phyloP scores from a whole-genome alignment of 2,113 vertebrate species.

The Pluvialis apricaria region DNA sequence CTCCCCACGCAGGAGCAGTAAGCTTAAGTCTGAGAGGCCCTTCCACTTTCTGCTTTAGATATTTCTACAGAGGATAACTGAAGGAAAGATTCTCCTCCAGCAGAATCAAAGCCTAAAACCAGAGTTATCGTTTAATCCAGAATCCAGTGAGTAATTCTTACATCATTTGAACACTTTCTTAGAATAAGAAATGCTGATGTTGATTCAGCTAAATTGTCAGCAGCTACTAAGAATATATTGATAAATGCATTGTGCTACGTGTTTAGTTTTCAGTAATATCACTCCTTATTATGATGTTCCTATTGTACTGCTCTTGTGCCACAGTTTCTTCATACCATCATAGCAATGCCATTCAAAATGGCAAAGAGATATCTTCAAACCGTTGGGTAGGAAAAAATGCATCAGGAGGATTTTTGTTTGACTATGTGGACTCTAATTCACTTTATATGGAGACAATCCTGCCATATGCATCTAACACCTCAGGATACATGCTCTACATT shows the following conservation, averaged over 20 bases:
- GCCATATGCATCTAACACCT: neutral
- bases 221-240: neutral
- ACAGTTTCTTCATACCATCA: neutral
- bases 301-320: neutral
- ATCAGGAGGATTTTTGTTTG: neutral
- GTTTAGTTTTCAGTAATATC: neutral
- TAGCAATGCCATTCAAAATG: neutral
- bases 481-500: neutral
- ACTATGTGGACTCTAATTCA: neutral
- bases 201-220: neutral
- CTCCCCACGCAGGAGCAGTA: neutral
- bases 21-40: neutral
- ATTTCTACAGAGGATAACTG: neutral
- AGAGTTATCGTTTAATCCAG: neutral
- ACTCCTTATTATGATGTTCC: neutral
- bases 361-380: neutral
- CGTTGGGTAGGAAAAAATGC: neutral
- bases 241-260: neutral
- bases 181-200: neutral
- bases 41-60: neutral
- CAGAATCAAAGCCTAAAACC: neutral
- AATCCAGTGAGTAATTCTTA: neutral
- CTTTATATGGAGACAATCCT: neutral
- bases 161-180: neutral
- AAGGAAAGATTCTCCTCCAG: neutral